A percentile compares a stretch with the other conserved stretches of the same genome.
phyloP scores from a whole-genome alignment of 1,140 invertebrate genomes.

The Thrips palmi region DNA sequence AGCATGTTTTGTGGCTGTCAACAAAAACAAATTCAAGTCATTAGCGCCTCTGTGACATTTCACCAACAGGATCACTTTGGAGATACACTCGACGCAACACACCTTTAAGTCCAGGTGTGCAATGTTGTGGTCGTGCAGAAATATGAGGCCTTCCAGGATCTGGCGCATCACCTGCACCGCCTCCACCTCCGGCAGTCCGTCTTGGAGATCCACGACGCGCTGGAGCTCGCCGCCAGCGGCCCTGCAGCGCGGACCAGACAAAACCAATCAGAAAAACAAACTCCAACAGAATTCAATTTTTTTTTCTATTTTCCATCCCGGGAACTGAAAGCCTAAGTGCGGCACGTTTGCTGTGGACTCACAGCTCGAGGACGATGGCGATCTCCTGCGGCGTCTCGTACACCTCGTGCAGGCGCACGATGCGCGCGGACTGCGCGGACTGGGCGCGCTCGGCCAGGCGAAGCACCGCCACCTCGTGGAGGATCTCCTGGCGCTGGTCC shows the following conservation, averaged over 20 bases:
- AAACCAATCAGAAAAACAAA: background rate
- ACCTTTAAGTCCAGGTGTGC: slow-evolving; percentile 87
- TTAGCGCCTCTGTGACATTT: slow-evolving; percentile 6
- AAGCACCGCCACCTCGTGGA: slow-evolving; percentile 81
- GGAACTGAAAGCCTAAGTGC: background rate
- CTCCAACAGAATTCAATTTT: background rate
- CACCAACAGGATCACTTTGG: too few relatives aligned
- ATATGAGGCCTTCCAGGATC: slow-evolving; percentile 73
- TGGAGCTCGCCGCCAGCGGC: slow-evolving; percentile 82
- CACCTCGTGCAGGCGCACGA: slow-evolving; percentile 76
- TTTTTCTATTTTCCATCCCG: background rate
- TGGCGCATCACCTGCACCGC: slow-evolving; percentile 63
- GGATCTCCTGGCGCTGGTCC: slow-evolving; percentile 65
- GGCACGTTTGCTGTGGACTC: slow-evolving; percentile 26
- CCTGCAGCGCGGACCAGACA: slow-evolving; percentile 24
- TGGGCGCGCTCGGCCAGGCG: slow-evolving; percentile 46
- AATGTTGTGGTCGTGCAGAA: slow-evolving; percentile 71
- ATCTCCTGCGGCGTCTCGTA: slow-evolving; percentile 67
- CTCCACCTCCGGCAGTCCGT: slow-evolving; percentile 60
- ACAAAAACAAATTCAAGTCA: slow-evolving; percentile 15
- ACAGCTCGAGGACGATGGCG: slow-evolving; percentile 75
- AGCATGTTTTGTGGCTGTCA: slow-evolving; percentile 79
- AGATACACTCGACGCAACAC: slow-evolving; percentile 8
- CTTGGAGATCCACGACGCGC: slow-evolving; percentile 72
- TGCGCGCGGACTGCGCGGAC: slow-evolving; percentile 51